phyloP scores from a whole-genome alignment of 2,113 vertebrate genomes.

The Coturnix japonica region DNA sequence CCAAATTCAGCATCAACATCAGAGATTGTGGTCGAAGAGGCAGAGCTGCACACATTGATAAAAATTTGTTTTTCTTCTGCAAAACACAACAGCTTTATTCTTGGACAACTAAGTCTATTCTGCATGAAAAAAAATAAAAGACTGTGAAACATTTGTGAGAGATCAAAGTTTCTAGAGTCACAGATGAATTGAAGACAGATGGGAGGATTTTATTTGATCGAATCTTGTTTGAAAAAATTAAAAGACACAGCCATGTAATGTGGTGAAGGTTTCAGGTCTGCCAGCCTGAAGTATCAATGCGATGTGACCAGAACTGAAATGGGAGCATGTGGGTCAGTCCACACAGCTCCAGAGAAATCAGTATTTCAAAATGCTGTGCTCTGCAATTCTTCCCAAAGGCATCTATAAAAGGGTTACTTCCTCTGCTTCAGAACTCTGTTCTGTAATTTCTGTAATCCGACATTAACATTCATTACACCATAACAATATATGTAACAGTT shows the following conservation, averaged over 20 bases:
- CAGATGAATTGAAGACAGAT: background rate
- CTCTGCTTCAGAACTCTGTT: background rate
- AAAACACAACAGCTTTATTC: background rate
- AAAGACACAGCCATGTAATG: background rate
- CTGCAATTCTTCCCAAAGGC: background rate
- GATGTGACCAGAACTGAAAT: background rate
- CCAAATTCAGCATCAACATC: background rate
- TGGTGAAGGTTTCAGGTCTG: background rate
- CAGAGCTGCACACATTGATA: background rate
- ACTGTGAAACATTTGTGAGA: background rate
- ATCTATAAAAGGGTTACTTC: background rate
- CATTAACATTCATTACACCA: background rate
- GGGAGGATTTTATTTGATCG: background rate
- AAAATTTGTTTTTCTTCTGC: background rate
- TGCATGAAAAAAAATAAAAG: background rate
- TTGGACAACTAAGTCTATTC: background rate
- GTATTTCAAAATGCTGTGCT: background rate
- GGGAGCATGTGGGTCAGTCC: background rate
- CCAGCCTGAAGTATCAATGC: background rate
- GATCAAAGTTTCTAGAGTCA: background rate
- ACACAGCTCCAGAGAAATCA: background rate
- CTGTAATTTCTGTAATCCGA: slow-evolving; percentile 42
- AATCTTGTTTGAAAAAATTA: background rate
- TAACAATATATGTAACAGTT: background rate
- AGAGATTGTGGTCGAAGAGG: background rate